Evolutionary conservation across 2,888 invertebrate species (phyloP).

Genomic region (Ptycholaimellus sp.): DNA sequence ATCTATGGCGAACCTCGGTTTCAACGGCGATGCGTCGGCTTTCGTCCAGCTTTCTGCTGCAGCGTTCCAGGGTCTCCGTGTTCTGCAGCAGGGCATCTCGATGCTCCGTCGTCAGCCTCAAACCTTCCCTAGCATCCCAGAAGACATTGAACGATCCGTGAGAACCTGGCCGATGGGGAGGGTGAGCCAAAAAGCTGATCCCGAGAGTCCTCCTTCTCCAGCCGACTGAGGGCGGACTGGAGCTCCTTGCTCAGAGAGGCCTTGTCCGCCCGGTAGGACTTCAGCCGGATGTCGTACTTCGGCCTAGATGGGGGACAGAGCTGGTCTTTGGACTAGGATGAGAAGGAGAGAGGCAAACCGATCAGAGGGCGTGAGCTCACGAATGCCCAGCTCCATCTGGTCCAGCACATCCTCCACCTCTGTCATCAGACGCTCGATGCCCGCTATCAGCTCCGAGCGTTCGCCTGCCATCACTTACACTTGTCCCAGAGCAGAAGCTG

Average conservation of each 20-base stretch:
- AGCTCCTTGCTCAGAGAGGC: conserved; percentile 14
- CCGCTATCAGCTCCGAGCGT: conserved; percentile 13
- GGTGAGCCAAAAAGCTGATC: too few species aligned
- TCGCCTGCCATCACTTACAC: too few species aligned
- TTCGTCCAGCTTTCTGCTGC: conserved; percentile 28
- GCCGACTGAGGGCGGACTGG: conserved; percentile 10
- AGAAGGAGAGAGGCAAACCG: too few species aligned
- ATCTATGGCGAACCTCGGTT: too few species aligned
- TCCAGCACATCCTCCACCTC: conserved; percentile 30
- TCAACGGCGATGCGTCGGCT: conserved; percentile 31
- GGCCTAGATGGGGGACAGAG: too few species aligned
- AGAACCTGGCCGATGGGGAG: too few species aligned
- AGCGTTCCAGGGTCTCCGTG: conserved; percentile 28
- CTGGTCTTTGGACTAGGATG: too few species aligned
- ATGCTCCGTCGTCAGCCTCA: too few species aligned
- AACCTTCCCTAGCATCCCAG: too few species aligned
- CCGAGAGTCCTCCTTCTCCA: too few species aligned
- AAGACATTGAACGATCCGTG: too few species aligned
- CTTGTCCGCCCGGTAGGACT: conserved; percentile 41
- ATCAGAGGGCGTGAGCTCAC: conserved; percentile 17
- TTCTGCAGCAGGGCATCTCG: conserved; percentile 28
- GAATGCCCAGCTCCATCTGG: conserved; percentile 22
- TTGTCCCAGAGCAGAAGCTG: too few species aligned
- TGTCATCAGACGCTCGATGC: conserved; percentile 26
- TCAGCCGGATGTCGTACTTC: conserved; percentile 44